A percentile compares a stretch with the other conserved stretches of the same genome.
These are phyloP conservation scores for Halictus quadricinctus DNA, from an alignment of 2,888 invertebrate genomes.

Conservation along the genomic window DNA sequence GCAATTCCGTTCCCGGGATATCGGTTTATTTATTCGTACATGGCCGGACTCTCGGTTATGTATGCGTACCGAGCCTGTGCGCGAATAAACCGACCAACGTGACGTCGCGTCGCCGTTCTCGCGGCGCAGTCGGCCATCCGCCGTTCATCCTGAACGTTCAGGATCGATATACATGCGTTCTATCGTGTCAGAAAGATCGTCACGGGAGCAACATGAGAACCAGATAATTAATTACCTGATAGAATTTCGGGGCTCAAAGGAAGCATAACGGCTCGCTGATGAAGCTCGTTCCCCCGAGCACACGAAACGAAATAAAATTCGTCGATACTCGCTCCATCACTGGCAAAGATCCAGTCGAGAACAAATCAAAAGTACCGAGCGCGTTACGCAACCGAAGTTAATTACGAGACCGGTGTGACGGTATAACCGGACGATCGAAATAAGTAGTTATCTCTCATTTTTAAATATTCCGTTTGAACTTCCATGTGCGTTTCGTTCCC, in stretches of 20 bases:
- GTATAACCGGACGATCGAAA: too few relatives aligned
- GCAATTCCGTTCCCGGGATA: constrained; percentile 55
- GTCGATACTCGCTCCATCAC: neutral
- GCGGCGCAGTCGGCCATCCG: constrained; percentile 18
- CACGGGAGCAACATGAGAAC: neutral
- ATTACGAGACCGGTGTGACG: neutral
- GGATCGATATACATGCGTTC: constrained; percentile 59
- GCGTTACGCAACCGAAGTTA: neutral
- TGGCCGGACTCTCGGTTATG: constrained; percentile 13
- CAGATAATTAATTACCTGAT: constrained; percentile 63
- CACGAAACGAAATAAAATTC: constrained; percentile 42
- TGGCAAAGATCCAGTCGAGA: neutral
- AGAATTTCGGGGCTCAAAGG: constrained; percentile 50
- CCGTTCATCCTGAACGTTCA: constrained; percentile 53
- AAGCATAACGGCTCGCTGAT: constrained; percentile 56
- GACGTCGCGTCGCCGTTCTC: neutral
- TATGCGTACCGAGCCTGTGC: neutral
- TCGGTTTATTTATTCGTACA: constrained; percentile 58
- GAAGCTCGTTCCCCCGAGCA: constrained; percentile 36
- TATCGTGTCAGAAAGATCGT: constrained; percentile 50
- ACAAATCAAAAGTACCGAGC: neutral
- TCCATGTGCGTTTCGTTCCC: too few relatives aligned
- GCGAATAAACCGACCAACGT: constrained; percentile 39
- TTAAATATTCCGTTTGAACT: too few relatives aligned
- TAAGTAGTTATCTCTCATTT: too few relatives aligned